Evolutionary conservation across 1,140 invertebrate species (phyloP), one percentile per base, ranked within the genome.

Genomic region (Listronotus oregonensis): DNA sequence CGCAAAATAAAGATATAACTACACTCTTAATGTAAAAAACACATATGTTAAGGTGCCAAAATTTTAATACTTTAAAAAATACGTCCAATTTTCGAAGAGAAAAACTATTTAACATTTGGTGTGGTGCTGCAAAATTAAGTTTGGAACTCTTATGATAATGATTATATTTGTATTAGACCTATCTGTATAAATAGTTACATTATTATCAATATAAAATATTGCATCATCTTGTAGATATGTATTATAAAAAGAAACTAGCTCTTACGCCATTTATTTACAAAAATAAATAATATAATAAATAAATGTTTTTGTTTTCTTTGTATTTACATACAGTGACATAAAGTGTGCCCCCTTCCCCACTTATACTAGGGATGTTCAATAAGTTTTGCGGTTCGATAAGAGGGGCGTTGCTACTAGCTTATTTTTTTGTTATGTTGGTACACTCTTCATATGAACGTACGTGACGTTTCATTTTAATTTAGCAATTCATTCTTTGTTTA

Each of bases 181-280:
- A 17, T 52, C 50, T 59, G 31, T 51, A 32, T 59, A 42, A 43
- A 67, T 56, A 37, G 44, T 57, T 32, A 42, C 46, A 57, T 66
- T 39, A 54, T 58, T 56, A 39, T 60, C 55, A 62, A 51, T 65
- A 55, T 27, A 59, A 12, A 34, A 64, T 49, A 66, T 59, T 74
- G 69, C 71, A 74, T 70, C 71, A 74, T 71, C 71, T 74, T 74
- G 73, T 74, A 74, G 73, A 74, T 74, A 74, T 74, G 73, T 74
- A 74, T 68, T 64, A 68, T 71, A 67, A 47, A 69, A 70, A 68
- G 57, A 27, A 27, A 27, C 21, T 73, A 73, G 71, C 59, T 66
- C 66, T 69, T 71, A 73, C 65, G 67, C 68, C 70, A 72, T 74
- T 74, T 70, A 74, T 71, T 74, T 73, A 73, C 71, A 64, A 72